These are phyloP conservation scores for Chloebia gouldiae DNA, from an alignment of 2,113 vertebrate genomes.

Conservation along the genomic window DNA sequence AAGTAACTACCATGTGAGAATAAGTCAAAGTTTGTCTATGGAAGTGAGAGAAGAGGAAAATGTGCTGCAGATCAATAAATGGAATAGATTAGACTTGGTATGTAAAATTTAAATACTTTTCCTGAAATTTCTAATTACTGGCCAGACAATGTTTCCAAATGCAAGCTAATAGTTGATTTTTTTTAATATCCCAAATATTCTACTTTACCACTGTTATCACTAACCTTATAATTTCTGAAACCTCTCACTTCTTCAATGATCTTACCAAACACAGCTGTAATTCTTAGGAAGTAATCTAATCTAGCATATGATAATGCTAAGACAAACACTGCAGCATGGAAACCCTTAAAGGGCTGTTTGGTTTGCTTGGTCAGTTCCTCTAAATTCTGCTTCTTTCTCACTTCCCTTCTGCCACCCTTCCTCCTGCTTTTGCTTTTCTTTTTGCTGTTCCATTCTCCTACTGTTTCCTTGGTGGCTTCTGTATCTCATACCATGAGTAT, in stretches of 20 bases:
- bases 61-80: not conserved
- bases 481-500: not conserved
- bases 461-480: not conserved
- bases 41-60: not conserved
- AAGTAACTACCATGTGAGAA: not conserved
- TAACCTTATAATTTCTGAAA: not conserved
- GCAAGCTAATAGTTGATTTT: not conserved
- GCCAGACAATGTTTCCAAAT: not conserved
- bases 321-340: not conserved
- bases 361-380: not conserved
- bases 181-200: not conserved
- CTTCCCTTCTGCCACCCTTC: not conserved
- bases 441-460: not conserved
- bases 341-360: not conserved
- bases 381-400: not conserved
- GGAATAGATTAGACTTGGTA: not conserved
- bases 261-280: not conserved
- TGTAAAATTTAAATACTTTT: not conserved
- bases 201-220: not conserved
- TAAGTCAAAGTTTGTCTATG: not conserved
- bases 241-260: not conserved
- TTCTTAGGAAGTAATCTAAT: not conserved
- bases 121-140: not conserved
- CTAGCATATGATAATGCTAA: not conserved
- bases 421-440: not conserved